These are phyloP conservation scores for Drosophila vallismaia DNA, from an alignment of 2,888 invertebrate genomes.

Conservation along the genomic window DNA sequence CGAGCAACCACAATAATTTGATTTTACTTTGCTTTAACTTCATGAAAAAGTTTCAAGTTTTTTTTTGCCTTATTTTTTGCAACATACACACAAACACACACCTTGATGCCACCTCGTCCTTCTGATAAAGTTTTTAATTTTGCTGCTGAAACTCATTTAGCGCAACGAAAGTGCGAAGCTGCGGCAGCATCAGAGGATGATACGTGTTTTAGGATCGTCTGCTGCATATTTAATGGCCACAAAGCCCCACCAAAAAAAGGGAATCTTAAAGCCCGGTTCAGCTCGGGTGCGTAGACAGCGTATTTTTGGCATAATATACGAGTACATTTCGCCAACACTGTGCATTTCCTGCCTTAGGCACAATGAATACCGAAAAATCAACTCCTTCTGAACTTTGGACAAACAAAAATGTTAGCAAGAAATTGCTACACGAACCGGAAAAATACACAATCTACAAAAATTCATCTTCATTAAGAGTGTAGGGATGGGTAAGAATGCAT, in stretches of 20 bases:
- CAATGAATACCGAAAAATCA: slow-evolving; percentile 50
- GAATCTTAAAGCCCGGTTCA: slow-evolving; percentile 15
- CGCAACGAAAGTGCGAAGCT: slow-evolving; percentile 64
- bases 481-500: slow-evolving; percentile 56
- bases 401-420: slow-evolving; percentile 60
- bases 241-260: not conserved
- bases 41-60: slow-evolving; percentile 78
- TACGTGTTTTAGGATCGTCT: slow-evolving; percentile 64
- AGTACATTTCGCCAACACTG: slow-evolving; percentile 13
- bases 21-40: slow-evolving; percentile 79
- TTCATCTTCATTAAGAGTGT: slow-evolving; percentile 67
- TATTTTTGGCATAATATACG: slow-evolving; percentile 3
- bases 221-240: slow-evolving; percentile 65
- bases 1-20: slow-evolving; percentile 75
- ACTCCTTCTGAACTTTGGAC: slow-evolving; percentile 53
- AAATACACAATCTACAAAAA: slow-evolving; percentile 77
- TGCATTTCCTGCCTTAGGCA: slow-evolving; percentile 30
- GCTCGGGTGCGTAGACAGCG: not conserved
- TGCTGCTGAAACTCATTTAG: slow-evolving; percentile 76
- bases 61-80: slow-evolving; percentile 31
- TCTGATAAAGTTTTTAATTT: slow-evolving; percentile 76
- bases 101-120: slow-evolving; percentile 21
- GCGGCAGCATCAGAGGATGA: slow-evolving; percentile 48
- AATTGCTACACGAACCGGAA: slow-evolving; percentile 70
- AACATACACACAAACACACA: slow-evolving; percentile 22